Conservation (phyloP, 2,888 invertebrate genomes). For the Galerucella nymphaeae region DNA sequence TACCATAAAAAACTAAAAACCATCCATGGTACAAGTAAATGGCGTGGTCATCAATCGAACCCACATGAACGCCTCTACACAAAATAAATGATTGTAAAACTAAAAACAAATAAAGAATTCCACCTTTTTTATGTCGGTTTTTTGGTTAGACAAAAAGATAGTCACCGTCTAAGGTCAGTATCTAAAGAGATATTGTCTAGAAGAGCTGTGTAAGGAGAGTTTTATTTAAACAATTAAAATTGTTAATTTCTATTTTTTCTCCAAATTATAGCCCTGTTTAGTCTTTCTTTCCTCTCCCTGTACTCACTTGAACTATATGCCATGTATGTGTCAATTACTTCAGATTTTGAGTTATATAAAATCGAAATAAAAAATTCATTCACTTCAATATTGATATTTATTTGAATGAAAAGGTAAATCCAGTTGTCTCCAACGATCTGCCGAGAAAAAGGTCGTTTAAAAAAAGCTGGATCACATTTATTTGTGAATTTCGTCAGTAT, state of each 20-base stretch:
- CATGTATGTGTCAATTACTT: too few species aligned
- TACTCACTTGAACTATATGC: too few species aligned
- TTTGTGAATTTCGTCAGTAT: slow-evolving; percentile 19
- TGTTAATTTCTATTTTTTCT: too few species aligned
- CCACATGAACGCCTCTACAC: slow-evolving; percentile 33
- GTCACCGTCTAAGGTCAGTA: slow-evolving; percentile 15
- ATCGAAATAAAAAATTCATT: too few species aligned
- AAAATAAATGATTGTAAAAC: slow-evolving; percentile 32
- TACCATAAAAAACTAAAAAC: slow-evolving; percentile 21
- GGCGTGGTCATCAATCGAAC: slow-evolving; percentile 36
- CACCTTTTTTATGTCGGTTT: slow-evolving; percentile 28
- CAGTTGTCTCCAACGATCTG: not conserved
- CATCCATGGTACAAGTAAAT: slow-evolving; percentile 27
- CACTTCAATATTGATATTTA: not conserved
- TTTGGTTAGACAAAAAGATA: slow-evolving; percentile 20
- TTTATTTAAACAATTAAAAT: too few species aligned
- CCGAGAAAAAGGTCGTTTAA: not conserved
- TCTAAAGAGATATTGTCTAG: slow-evolving; percentile 7
- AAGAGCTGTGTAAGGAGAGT: not conserved
- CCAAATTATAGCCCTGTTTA: too few species aligned
- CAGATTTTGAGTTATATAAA: too few species aligned
- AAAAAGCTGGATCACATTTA: slow-evolving; percentile 25
- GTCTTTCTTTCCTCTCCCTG: too few species aligned
- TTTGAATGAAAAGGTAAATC: slow-evolving; percentile 9
- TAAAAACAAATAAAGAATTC: slow-evolving; percentile 33